A percentile compares a stretch with the other conserved stretches of the same genome.
Evolutionary conservation across 2,888 invertebrate species (phyloP).

Genomic region (Eupithecia tripunctaria): DNA sequence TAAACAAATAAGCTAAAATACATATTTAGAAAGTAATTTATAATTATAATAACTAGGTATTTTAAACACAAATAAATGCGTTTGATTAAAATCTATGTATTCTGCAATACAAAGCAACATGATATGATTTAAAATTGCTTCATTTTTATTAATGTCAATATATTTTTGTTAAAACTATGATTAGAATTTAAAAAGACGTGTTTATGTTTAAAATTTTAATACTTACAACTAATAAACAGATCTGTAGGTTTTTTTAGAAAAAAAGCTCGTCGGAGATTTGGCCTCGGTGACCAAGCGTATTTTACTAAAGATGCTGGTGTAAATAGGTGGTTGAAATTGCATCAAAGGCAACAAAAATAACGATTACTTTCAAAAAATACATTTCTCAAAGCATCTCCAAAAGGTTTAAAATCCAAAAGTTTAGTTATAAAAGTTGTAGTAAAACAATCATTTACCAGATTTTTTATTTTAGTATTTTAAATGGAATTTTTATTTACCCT

Average conservation of each 20-base stretch:
- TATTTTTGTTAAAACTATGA: constrained; percentile 7
- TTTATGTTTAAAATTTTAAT: background rate
- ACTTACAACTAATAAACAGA: background rate
- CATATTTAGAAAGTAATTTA: background rate
- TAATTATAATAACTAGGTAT: background rate
- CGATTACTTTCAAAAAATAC: constrained; percentile 68
- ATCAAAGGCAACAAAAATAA: constrained; percentile 56
- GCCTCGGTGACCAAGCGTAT: constrained; percentile 12
- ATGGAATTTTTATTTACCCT: constrained; percentile 54
- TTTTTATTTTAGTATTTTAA: constrained; percentile 29
- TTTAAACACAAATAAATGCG: constrained; percentile 43
- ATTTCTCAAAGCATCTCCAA: constrained; percentile 66
- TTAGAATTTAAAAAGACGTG: constrained; percentile 20
- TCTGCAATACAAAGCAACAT: constrained; percentile 40
- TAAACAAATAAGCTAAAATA: background rate
- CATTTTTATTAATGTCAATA: constrained; percentile 9
- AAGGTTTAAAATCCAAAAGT: constrained; percentile 49
- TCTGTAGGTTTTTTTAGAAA: constrained; percentile 13
- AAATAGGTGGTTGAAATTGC: constrained; percentile 46
- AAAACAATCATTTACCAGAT: constrained; percentile 45
- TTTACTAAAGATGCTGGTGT: constrained; percentile 2
- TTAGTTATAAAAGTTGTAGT: constrained; percentile 49
- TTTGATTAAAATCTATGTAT: constrained; percentile 33
- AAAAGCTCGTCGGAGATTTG: constrained; percentile 24
- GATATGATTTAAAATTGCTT: constrained; percentile 45